Base-by-base conservation (phyloP, 2,888 invertebrate genomes). In the Sisyra terminalis region DNA sequence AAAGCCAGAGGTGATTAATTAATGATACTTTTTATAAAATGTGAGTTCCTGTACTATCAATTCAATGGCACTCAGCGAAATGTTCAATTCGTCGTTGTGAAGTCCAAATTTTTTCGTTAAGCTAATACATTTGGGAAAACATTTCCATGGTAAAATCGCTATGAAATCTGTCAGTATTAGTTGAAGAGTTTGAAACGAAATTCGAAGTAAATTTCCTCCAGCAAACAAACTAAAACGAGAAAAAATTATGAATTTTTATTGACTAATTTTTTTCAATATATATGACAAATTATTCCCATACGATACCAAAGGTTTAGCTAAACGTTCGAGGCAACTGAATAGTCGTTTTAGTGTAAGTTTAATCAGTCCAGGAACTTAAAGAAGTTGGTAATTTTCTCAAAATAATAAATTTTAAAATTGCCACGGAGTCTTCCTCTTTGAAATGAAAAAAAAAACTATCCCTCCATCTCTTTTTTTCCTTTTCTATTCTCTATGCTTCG, bases 71-170 rank as follows among this genome's bases (percentile, higher is more conserved):
- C 96, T 96, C 32, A 98, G 71, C 17, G 93, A 92, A 57, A 97
- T 94, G 65, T 98, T 98, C 42, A 97, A 70, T 63, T 98, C 96
- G 59, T 89, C 87, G 34, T 86, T 88, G 67, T 98, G 98, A 11
- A 85, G 80, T 14, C 96, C 96, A 67, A 96, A 98, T 58, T 88
- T 89, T 0, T 93, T 87, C 3, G 94, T 92, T 1, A 92, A 89
- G 49, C 87, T 85, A 11, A 94, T 82, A 57, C 86, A 92, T 39
- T 85, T 71, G 17, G 88, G 87, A 51, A 97, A 72, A 61, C 93
- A 94, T 47, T 84, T 71, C 66, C 88, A 87, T 1, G 94, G 92
- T 66, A 97, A 88, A 39, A 87, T 81, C 18, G 87, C 83, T 50
- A 97, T 69, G 62, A 93, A 85, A 63, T 97, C 96, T 0, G 94